phyloP scores from a whole-genome alignment of 2,797 vertebrate species.

The Galagoides demidoff region DNA sequence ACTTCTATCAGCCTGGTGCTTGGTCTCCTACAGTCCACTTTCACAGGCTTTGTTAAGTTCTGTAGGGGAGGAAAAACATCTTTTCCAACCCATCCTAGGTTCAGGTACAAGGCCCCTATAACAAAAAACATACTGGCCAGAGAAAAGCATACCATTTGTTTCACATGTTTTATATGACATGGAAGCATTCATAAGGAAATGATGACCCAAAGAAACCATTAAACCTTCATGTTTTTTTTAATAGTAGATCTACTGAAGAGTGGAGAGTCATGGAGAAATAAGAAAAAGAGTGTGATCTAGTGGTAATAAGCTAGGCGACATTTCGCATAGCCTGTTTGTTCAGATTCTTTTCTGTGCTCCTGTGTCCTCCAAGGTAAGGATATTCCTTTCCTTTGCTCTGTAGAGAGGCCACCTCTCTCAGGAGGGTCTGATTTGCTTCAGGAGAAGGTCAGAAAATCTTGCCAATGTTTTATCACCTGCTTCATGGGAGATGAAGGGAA shows the following conservation, averaged over 20 bases:
- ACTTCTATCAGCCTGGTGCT: no score
- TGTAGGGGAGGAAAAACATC: background rate
- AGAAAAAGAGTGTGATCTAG: background rate
- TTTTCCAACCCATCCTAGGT: background rate
- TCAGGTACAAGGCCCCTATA: background rate
- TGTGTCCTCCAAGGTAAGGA: background rate
- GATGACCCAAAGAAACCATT: background rate
- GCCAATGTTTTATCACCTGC: no score
- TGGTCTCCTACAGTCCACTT: background rate
- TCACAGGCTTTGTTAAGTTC: background rate
- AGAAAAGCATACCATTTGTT: background rate
- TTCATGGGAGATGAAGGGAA: background rate
- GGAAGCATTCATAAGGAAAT: background rate
- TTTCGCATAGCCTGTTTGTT: background rate
- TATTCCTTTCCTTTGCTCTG: background rate
- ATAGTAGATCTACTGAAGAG: background rate
- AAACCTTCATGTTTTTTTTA: background rate
- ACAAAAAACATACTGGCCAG: background rate
- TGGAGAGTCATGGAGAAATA: background rate
- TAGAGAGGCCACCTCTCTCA: background rate
- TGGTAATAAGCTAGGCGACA: background rate
- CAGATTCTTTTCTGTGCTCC: background rate
- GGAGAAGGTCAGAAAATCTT: background rate
- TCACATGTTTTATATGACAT: background rate
- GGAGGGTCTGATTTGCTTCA: background rate